Base-by-base conservation (phyloP, 2,797 vertebrate species). In the Balearica regulorum region DNA sequence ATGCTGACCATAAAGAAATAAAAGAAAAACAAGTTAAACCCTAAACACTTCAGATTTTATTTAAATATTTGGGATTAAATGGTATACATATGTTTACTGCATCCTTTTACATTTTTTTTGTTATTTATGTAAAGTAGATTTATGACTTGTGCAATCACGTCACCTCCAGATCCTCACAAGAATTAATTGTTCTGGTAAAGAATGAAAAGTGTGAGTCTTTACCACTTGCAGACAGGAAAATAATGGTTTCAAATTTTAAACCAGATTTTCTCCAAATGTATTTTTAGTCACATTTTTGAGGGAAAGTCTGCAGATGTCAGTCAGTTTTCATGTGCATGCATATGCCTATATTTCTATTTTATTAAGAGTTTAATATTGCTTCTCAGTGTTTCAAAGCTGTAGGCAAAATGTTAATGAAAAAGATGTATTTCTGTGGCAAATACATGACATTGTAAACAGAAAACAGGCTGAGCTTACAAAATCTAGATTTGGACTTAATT, bases 231-330 rank as follows among this genome's bases (percentile, higher is more conserved):
- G n/a, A 43, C 17, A 54, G 35, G 11, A 73, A 93, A 83, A 83
- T 5, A 53, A 65, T 9, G 5, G 21, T 44, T 92, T 91, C 28
- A 69, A 80, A 82, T 89, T 93, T 87, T 85, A 83, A 92, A 60
- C 15, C 11, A 26, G 22, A 55, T 85, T 87, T 92, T 91, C 21
- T 65, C 29, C 22, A 72, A 88, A 75, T 65, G 8, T n/a, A 44
- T 76, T 93, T 91, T 84, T n/a, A 68, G 11, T 33, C 22, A 44
- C 5, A 35, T 79, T 93, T 90, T 84, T n/a, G 43, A 49, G 24
- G 13, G 20, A 66, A 84, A 79, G 10, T 66, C 22, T 90, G 41
- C 37, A 89, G n/a, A 71, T 90, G 6, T 68, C 85, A 82, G 39
- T 33, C 31, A 82, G 24, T 46, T 18, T 60, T 93, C 4, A 1